Percentiles rank a stretch among this genome's conserved stretches.
Conservation (phyloP, 2,888 invertebrate genomes). For the Hemithea aestivaria region DNA sequence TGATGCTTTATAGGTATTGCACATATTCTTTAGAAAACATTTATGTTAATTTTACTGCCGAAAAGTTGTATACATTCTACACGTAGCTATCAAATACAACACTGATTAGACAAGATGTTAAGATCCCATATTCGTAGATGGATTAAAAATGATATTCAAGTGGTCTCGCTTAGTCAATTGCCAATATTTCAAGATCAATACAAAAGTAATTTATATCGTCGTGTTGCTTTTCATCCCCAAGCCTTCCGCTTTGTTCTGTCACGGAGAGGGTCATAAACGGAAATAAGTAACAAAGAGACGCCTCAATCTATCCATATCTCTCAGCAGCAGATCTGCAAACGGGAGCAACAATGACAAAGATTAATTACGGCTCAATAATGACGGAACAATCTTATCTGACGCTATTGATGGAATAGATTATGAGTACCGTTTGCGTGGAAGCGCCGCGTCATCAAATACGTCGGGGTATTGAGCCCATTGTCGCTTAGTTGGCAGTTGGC, state of each 20-base stretch:
- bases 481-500: slow-evolving; percentile 25
- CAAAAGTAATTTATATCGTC: slow-evolving; percentile 21
- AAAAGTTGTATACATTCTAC: no score
- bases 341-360: slow-evolving; percentile 61
- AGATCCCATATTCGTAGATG: no score
- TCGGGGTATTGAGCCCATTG: slow-evolving; percentile 27
- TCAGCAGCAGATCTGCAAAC: slow-evolving; percentile 48
- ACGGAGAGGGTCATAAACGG: slow-evolving; percentile 30
- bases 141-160: no score
- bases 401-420: slow-evolving; percentile 54
- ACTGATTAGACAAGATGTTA: no score
- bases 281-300: slow-evolving; percentile 35
- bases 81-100: no score
- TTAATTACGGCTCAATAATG: slow-evolving; percentile 67
- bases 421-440: slow-evolving; percentile 42
- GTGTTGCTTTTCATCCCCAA: slow-evolving; percentile 18
- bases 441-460: slow-evolving; percentile 39
- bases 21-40: no score
- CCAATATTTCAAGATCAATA: slow-evolving; percentile 18
- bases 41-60: no score
- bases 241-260: slow-evolving; percentile 24
- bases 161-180: neutral
- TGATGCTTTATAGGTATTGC: no score
- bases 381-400: slow-evolving; percentile 57
- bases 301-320: slow-evolving; percentile 34